Percentiles rank a stretch among this genome's conserved stretches.
phyloP scores from a whole-genome alignment of 2,113 vertebrate genomes.

The Poeciliopsis retropinna region DNA sequence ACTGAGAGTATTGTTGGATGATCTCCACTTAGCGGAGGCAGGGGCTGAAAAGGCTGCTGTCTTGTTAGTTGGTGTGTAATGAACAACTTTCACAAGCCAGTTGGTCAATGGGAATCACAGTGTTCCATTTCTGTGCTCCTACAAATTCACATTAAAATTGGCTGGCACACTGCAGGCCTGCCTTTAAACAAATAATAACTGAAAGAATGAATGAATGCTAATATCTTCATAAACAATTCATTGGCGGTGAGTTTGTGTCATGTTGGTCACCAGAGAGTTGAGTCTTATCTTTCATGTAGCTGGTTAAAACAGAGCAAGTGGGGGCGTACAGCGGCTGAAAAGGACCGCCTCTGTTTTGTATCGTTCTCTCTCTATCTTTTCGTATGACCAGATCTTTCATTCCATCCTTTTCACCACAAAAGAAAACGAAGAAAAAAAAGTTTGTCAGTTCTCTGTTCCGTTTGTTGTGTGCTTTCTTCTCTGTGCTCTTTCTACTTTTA shows the following conservation, averaged over 20 bases:
- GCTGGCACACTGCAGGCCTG: slow-evolving; percentile 34
- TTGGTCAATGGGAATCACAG: slow-evolving; percentile 78
- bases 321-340: slow-evolving; percentile 78
- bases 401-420: slow-evolving; percentile 87
- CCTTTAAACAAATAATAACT: slow-evolving; percentile 57
- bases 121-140: slow-evolving; percentile 61
- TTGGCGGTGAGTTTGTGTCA: slow-evolving; percentile 63
- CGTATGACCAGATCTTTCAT: slow-evolving; percentile 81
- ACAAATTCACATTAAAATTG: slow-evolving; percentile 72
- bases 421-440: slow-evolving; percentile 86
- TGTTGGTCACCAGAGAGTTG: slow-evolving; percentile 62
- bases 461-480: slow-evolving; percentile 96
- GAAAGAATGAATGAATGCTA: slow-evolving; percentile 59
- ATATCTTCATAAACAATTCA: slow-evolving; percentile 67
- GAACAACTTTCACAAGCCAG: slow-evolving; percentile 80
- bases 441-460: slow-evolving; percentile 96
- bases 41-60: slow-evolving; percentile 76
- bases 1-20: slow-evolving; percentile 78
- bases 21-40: slow-evolving; percentile 79
- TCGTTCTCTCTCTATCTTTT: slow-evolving; percentile 87
- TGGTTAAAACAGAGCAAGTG: slow-evolving; percentile 69
- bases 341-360: slow-evolving; percentile 87
- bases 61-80: slow-evolving; percentile 80
- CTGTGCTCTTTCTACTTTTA: slow-evolving; percentile 95
- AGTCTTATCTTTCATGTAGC: slow-evolving; percentile 72